A percentile compares a stretch with the other conserved stretches of the same genome.
Conservation (phyloP, 1,140 invertebrate genomes). For the Brachionus calyciflorus region DNA sequence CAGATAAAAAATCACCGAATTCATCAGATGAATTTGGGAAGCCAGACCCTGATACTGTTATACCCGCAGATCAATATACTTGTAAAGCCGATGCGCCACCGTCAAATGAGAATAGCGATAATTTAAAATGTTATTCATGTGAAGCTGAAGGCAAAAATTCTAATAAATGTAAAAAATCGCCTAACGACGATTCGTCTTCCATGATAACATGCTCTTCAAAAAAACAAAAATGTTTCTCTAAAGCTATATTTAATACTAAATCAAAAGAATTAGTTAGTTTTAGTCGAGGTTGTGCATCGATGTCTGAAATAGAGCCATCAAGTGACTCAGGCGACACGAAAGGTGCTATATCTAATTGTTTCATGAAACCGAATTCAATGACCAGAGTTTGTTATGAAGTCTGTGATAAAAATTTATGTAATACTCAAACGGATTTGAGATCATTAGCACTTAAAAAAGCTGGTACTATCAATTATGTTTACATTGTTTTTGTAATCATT, state of each 20-base stretch:
- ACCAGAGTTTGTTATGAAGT: conserved; percentile 1
- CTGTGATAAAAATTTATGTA: conserved; percentile 36
- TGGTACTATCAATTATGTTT: conserved; percentile 38
- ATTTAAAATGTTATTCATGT: conserved; percentile 42
- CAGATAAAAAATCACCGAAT: background rate
- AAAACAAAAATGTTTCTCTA: conserved; percentile 43
- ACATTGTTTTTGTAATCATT: conserved; percentile 30
- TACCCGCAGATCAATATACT: conserved; percentile 25
- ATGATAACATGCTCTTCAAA: background rate
- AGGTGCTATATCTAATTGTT: background rate
- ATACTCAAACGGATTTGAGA: conserved; percentile 25
- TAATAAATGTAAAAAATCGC: conserved; percentile 10
- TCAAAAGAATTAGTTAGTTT: conserved; percentile 18
- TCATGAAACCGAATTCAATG: conserved; percentile 7
- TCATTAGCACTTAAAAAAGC: conserved; percentile 36
- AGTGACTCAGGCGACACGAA: background rate
- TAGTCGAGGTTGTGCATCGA: conserved; percentile 9
- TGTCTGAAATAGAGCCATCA: conserved; percentile 4
- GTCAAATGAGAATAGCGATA: background rate
- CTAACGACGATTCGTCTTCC: background rate
- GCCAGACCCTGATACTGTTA: conserved; percentile 17
- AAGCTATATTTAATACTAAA: conserved; percentile 31
- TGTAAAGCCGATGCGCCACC: conserved; percentile 4
- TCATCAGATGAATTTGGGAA: background rate
- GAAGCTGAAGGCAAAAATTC: conserved; percentile 16